A percentile compares a stretch with the other conserved stretches of the same genome.
Conservation (phyloP, 2,797 vertebrate genomes). For the Macrochelys suwanniensis region DNA sequence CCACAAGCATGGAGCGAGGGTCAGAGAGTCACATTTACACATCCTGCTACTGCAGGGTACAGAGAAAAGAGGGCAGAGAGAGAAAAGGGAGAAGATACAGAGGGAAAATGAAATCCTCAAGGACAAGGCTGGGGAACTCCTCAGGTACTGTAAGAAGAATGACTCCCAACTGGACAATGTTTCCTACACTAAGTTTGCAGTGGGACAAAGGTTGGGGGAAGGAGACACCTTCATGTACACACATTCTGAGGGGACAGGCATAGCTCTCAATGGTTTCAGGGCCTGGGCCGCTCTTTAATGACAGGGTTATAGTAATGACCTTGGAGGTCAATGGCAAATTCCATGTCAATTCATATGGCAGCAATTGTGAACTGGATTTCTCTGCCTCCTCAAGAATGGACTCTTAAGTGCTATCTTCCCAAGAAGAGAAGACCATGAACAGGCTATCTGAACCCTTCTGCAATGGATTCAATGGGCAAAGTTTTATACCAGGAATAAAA, state of each 20-base stretch:
- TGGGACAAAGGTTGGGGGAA: background rate
- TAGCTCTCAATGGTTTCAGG: background rate
- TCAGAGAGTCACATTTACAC: slow-evolving; percentile 26
- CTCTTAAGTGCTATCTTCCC: background rate
- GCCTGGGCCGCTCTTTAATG: background rate
- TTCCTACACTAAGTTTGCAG: background rate
- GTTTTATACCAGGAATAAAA: background rate
- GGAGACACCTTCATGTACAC: background rate
- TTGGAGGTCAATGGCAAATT: background rate
- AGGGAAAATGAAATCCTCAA: slow-evolving; percentile 14
- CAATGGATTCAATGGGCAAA: background rate
- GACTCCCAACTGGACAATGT: background rate
- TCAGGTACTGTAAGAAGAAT: background rate
- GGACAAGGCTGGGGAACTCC: background rate
- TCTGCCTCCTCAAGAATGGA: background rate
- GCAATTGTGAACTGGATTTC: background rate
- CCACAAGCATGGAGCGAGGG: slow-evolving; percentile 37
- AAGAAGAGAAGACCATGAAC: background rate
- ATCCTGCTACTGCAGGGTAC: slow-evolving; percentile 28
- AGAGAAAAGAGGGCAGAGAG: background rate
- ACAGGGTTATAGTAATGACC: background rate
- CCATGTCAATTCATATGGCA: background rate
- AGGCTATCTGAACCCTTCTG: background rate
- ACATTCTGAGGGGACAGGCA: background rate
- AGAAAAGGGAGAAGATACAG: background rate